Evolutionary conservation across 1,140 invertebrate species (phyloP), one percentile per base, ranked within the genome.

Genomic region (Agraylea sexmaculata): DNA sequence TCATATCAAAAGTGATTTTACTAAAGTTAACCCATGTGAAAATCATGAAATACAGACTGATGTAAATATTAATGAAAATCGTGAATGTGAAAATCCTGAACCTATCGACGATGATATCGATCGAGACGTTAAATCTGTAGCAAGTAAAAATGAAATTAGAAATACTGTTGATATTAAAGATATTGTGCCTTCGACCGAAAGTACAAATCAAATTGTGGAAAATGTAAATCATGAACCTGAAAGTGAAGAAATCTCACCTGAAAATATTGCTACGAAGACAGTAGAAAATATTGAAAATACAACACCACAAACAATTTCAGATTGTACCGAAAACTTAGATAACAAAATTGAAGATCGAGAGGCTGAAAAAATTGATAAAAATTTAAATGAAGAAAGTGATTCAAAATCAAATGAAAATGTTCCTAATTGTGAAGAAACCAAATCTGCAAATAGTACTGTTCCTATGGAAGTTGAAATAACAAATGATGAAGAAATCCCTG

Each of bases 61-160:
- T 18, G 51, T 48, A 21, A 29, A 29, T 2, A 51, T 13, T 15
- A 16, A 7, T 4, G 34, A 40, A 12, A 28, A 43, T 5, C 11
- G 30, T n/a, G 42, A 45, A 27, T 35, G 13, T 38, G 11, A 34
- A 10, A 19, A 6, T 28, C 17, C 16, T 33, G 33, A 40, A n/a
- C 22, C 15, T 31, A 16, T n/a, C 5, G 19, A 7, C 12, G 33
- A 43, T 28, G 23, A 25, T 35, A 38, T 46, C 21, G 27, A 37
- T 23, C 47, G 53, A 37, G 44, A 46, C 38, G 47, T 30, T 40
- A 39, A 35, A 39, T 25, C 32, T 46, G 23, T 38, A 29, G 34
- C 22, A 34, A 23, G 23, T 23, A 37, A 48, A 25, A 38, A 46
- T 30, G 36, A 49, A 25, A 30, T 37, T 34, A 45, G 46, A 31